Evolutionary conservation across 2,888 invertebrate genomes (phyloP).

Genomic region (Melipona beecheii): DNA sequence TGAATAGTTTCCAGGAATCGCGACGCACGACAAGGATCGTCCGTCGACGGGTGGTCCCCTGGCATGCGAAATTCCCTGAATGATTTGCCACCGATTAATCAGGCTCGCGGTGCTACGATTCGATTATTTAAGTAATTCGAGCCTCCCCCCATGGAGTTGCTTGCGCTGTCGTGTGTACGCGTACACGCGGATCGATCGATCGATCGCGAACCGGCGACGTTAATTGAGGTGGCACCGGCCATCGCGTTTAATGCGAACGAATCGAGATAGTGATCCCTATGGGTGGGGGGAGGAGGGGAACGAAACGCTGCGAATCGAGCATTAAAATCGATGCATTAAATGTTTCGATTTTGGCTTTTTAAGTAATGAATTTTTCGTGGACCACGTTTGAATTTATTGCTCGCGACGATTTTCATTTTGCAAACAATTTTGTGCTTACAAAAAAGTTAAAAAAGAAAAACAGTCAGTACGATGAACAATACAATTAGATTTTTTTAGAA

Average conservation of each 20-base stretch:
- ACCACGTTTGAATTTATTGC: too few species aligned
- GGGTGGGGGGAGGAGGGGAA: too few species aligned
- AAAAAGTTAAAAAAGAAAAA: too few species aligned
- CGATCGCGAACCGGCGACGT: background rate
- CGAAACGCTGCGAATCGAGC: too few species aligned
- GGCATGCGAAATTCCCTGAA: slow-evolving; percentile 40
- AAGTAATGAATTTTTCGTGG: too few species aligned
- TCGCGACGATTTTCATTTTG: too few species aligned
- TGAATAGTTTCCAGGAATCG: slow-evolving; percentile 62
- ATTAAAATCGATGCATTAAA: too few species aligned
- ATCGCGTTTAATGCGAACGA: background rate
- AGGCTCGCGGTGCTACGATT: slow-evolving; percentile 14
- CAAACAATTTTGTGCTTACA: too few species aligned
- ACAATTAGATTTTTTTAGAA: too few species aligned
- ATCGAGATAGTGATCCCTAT: too few species aligned
- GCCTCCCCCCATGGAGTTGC: background rate
- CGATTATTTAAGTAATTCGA: slow-evolving; percentile 41
- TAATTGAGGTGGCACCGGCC: background rate
- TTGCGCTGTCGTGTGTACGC: background rate
- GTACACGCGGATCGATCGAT: background rate
- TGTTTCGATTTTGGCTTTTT: too few species aligned
- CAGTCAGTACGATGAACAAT: too few species aligned
- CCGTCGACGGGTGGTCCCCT: background rate
- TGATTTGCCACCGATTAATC: slow-evolving; percentile 41
- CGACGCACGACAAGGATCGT: slow-evolving; percentile 39